These are phyloP conservation scores for Leucosticte australis DNA, from an alignment of 2,113 vertebrate genomes.

Conservation along the genomic window DNA sequence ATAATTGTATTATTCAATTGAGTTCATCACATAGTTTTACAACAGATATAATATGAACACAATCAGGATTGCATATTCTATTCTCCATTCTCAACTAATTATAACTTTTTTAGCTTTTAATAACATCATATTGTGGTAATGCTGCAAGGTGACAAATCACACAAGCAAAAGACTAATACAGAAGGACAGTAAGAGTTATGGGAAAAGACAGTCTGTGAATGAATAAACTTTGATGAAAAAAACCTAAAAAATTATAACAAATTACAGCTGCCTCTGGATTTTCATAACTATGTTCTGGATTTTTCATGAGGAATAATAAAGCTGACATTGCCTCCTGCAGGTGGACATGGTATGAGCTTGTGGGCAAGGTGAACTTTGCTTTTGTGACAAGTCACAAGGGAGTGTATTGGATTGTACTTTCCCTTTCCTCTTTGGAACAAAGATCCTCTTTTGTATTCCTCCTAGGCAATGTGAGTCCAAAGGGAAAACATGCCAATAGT, in stretches of 20 bases:
- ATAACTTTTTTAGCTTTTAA: constrained; percentile 14
- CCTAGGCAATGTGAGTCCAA: background rate
- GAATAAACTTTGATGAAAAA: background rate
- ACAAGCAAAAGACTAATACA: background rate
- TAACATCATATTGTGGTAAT: background rate
- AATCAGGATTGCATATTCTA: constrained; percentile 28
- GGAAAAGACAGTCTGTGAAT: background rate
- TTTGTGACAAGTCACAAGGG: background rate
- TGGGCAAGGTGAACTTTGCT: background rate
- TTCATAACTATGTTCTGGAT: background rate
- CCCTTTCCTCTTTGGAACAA: background rate
- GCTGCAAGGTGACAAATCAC: background rate
- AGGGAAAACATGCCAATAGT: background rate
- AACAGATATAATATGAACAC: background rate
- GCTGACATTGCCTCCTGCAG: background rate
- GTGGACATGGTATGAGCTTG: accelerated
- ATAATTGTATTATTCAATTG: constrained; percentile 45
- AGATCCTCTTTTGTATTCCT: background rate
- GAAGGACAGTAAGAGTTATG: background rate
- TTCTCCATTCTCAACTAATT: constrained; percentile 30
- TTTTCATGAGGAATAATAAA: background rate
- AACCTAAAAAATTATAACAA: accelerated
- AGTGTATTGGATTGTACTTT: accelerated
- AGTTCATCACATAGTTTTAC: constrained; percentile 1
- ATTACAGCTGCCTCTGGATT: background rate